phyloP scores from a whole-genome alignment of 2,113 vertebrate species.

The Coregonus clupeaformis region DNA sequence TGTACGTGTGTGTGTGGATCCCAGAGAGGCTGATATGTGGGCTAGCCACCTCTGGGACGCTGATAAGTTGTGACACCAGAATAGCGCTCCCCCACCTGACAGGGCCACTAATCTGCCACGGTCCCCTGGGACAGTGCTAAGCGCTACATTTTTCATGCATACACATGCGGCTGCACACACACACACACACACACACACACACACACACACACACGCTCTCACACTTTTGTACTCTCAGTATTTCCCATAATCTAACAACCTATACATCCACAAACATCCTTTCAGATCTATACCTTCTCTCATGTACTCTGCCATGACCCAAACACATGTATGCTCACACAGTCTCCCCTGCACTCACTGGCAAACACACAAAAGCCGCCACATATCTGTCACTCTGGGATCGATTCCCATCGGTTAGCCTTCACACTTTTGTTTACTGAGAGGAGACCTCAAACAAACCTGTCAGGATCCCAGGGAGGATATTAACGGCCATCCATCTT shows the following conservation, averaged over 20 bases:
- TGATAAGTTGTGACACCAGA: conserved; percentile 26
- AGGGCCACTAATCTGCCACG: neutral
- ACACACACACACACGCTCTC: neutral
- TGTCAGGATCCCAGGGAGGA: neutral
- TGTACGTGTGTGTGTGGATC: neutral
- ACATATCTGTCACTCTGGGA: neutral
- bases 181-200: neutral
- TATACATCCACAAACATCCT: neutral
- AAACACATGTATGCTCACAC: neutral
- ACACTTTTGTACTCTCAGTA: neutral
- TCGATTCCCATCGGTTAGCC: neutral
- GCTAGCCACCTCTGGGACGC: conserved; percentile 6
- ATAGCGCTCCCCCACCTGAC: conserved; percentile 14
- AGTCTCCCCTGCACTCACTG: neutral
- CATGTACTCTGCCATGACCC: too few relatives aligned
- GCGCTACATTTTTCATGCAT: neutral
- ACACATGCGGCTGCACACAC: neutral
- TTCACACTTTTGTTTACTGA: neutral
- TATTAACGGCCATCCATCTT: neutral
- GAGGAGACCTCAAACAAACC: neutral
- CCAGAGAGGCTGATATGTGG: conserved; percentile 10
- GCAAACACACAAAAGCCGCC: neutral
- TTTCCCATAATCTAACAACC: neutral
- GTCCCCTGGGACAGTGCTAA: neutral
- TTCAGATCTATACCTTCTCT: neutral